Evolutionary conservation across 2,797 vertebrate genomes (phyloP), one percentile per base, ranked within the genome.

Genomic region (Catostomus latipinnis): DNA sequence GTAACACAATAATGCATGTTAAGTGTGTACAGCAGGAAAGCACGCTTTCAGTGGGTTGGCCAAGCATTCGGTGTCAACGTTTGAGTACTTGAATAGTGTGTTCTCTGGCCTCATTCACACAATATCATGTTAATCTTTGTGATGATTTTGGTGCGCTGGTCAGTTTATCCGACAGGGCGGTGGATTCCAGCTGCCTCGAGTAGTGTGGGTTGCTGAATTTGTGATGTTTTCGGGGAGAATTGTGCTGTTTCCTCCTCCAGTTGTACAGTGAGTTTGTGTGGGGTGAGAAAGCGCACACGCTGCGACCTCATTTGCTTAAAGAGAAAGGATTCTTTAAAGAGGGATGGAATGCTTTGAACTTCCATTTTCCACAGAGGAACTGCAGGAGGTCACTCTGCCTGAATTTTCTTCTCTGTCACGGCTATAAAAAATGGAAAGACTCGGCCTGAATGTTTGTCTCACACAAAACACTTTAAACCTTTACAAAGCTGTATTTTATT

Each of bases 171-270:
- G 34, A 34, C 34, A 34, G 34, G 34, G 34, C 34, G 4, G 34
- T 34, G 34, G 34, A 34, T 34, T 34, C 34, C 34, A 34, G 34
- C 34, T 34, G 4, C 34, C 34, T 34, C 34, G 34, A 34, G 66
- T 10, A 16, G 71, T 14, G 79, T 58, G 12, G 74, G 81, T 60
- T 85, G 81, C 56, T 61, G 84, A 83, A 83, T 86, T 52, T 80
- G 72, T 65, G 81, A 88, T 78, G 76, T 72, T 87, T 68, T 70
- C 53, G 63, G 50, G 6, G 45, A 80, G 54, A 70, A 43, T 48
- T 34, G 1, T 22, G 22, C 22, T 22, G 22, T 22, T 22, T 22
- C 22, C 76, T 58, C 81, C 74, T 56, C 60, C 10, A 77, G 60
- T 68, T 57, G 8, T 50, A 50, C 46, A 34, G 67, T 66, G 77